Conservation (phyloP, 2,797 vertebrate genomes). For the Sphaeramia orbicularis region DNA sequence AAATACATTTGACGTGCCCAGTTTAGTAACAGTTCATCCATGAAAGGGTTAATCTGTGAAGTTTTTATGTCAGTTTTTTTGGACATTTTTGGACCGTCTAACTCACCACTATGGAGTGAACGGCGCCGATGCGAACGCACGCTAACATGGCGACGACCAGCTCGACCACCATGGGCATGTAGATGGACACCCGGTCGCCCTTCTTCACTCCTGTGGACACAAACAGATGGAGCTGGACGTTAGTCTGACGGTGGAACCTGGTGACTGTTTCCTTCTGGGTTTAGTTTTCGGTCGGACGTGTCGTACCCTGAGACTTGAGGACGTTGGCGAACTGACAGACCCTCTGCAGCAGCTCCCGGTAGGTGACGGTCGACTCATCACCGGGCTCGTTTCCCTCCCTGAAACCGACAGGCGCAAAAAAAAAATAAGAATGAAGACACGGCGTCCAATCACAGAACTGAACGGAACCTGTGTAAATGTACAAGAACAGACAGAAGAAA, state of each 20-base stretch:
- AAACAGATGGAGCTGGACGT: background rate
- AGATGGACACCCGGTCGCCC: constrained; percentile 94
- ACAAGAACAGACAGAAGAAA: too few relatives aligned
- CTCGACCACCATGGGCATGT: constrained; percentile 98
- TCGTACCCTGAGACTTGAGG: constrained; percentile 91
- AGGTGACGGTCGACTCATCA: constrained; percentile 90
- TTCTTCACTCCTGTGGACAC: constrained; percentile 89
- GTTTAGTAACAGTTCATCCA: too few relatives aligned
- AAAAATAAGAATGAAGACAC: background rate
- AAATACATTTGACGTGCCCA: too few relatives aligned
- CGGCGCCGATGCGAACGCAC: constrained; percentile 93
- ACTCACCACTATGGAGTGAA: constrained; percentile 97
- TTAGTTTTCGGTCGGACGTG: too few relatives aligned
- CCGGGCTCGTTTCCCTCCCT: constrained; percentile 98
- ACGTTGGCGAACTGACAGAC: constrained; percentile 96
- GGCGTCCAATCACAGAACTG: background rate
- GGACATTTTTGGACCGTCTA: too few relatives aligned
- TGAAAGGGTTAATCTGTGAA: too few relatives aligned
- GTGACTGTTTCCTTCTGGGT: too few relatives aligned
- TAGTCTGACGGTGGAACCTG: background rate
- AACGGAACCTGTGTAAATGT: too few relatives aligned
- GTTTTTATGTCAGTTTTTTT: too few relatives aligned
- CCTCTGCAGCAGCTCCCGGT: constrained; percentile 90
- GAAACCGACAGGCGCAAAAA: background rate
- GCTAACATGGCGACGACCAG: constrained; percentile 96